Evolutionary conservation across 2,888 invertebrate species (phyloP).

Genomic region (Ormia ochracea): DNA sequence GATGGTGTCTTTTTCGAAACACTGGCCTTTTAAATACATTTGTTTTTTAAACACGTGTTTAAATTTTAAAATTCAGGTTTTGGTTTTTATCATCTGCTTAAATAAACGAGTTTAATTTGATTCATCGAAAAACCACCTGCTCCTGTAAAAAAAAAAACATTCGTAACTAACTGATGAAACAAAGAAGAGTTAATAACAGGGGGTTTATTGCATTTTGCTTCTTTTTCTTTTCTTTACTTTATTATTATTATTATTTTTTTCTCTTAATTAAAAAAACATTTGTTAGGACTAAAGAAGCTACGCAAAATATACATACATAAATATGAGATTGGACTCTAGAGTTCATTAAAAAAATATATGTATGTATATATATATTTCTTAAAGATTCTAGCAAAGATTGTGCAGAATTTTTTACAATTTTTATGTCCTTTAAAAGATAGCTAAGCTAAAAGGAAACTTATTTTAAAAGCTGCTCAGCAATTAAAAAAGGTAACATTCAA

Average conservation of each 20-base stretch:
- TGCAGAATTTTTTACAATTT: not conserved
- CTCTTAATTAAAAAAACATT: not conserved
- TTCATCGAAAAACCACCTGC: conserved; percentile 62
- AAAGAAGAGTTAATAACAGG: conserved; percentile 46
- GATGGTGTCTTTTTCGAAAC: conserved; percentile 45
- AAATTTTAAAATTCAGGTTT: conserved; percentile 60
- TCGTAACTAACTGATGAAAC: conserved; percentile 17
- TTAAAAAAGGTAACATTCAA: conserved; percentile 15
- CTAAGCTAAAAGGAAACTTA: not conserved
- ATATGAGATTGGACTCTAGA: not conserved
- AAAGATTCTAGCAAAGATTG: conserved; percentile 40
- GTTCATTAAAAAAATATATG: not conserved
- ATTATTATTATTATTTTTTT: no score
- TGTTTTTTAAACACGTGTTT: conserved; percentile 58
- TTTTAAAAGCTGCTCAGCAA: not conserved
- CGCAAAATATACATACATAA: not conserved
- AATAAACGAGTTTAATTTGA: conserved; percentile 63
- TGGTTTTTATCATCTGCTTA: conserved; percentile 57
- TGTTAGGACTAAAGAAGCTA: conserved; percentile 20
- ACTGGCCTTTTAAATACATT: conserved; percentile 12
- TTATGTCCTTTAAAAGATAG: not conserved
- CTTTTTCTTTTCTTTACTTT: no score
- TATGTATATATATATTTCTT: conserved; percentile 23
- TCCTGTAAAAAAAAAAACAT: conserved; percentile 53
- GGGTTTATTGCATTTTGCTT: no score